phyloP scores from a whole-genome alignment of 2,888 invertebrate genomes.

The Silvanus unidentatus region DNA sequence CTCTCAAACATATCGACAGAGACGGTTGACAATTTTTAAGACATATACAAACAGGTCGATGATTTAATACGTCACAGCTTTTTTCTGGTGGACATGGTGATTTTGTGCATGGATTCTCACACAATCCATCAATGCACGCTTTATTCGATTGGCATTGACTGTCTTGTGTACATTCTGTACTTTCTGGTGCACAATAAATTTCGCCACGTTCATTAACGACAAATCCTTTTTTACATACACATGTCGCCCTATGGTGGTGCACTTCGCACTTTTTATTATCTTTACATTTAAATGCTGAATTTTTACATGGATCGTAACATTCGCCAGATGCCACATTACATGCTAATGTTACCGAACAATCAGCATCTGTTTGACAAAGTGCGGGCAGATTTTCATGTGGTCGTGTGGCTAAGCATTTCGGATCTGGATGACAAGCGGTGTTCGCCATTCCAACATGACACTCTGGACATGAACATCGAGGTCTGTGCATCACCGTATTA shows the following conservation, averaged over 20 bases:
- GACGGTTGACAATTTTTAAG: conserved; percentile 80
- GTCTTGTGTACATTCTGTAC: conserved; percentile 70
- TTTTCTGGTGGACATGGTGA: conserved; percentile 75
- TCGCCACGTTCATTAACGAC: conserved; percentile 83
- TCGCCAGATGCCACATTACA: conserved; percentile 65
- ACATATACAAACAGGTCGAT: conserved; percentile 81
- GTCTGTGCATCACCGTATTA: conserved; percentile 75
- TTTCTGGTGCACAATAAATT: conserved; percentile 76
- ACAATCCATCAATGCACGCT: conserved; percentile 77
- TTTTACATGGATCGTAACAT: conserved; percentile 75
- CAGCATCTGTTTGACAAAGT: conserved; percentile 60
- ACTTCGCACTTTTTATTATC: conserved; percentile 85
- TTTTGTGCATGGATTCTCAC: conserved; percentile 78
- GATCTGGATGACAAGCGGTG: conserved; percentile 71
- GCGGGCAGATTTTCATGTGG: conserved; percentile 53
- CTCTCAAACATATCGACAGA: conserved; percentile 81
- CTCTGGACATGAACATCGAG: conserved; percentile 82
- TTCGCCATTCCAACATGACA: conserved; percentile 81
- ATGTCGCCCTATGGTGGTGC: conserved; percentile 75
- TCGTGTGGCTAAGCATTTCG: conserved; percentile 63
- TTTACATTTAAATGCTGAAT: conserved; percentile 64
- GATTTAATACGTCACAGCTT: conserved; percentile 81
- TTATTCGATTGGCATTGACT: conserved; percentile 81
- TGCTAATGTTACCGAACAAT: conserved; percentile 70
- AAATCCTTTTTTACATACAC: conserved; percentile 85